Evolutionary conservation across 2,797 vertebrate species (phyloP).

Genomic region (Chanos chanos): DNA sequence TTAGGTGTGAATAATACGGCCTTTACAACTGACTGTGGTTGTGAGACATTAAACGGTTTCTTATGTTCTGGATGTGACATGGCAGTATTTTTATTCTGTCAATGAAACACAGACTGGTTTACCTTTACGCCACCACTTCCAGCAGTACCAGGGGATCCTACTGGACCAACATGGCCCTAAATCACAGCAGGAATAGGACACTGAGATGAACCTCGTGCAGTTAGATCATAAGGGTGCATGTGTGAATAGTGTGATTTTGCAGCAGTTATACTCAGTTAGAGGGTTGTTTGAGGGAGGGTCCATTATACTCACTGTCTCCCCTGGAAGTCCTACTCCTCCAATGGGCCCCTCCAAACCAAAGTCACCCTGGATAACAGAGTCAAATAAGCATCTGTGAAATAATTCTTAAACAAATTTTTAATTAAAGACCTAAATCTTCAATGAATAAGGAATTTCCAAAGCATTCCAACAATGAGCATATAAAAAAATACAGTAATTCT

Average conservation of each 20-base stretch:
- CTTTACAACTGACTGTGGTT: too few species aligned
- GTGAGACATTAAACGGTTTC: too few species aligned
- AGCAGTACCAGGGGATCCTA: slow-evolving; percentile 51
- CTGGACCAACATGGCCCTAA: slow-evolving; percentile 59
- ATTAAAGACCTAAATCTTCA: too few species aligned
- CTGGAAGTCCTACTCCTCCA: slow-evolving; percentile 65
- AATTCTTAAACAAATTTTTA: too few species aligned
- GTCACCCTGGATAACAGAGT: slow-evolving; percentile 59
- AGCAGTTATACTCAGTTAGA: too few species aligned
- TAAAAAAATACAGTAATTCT: too few species aligned
- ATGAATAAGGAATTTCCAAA: too few species aligned
- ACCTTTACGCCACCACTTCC: slow-evolving; percentile 68
- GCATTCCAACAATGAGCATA: too few species aligned
- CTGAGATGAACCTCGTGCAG: neutral
- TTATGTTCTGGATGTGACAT: neutral
- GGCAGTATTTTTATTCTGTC: neutral
- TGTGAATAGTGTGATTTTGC: too few species aligned
- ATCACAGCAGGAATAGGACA: slow-evolving; percentile 18
- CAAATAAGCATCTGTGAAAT: neutral
- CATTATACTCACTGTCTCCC: slow-evolving; percentile 62
- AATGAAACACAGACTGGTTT: slow-evolving; percentile 18
- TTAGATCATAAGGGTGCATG: too few species aligned
- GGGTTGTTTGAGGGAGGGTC: neutral
- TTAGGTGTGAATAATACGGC: too few species aligned
- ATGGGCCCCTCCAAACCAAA: slow-evolving; percentile 65